Evolutionary conservation across 2,888 invertebrate species (phyloP), one percentile per base, ranked within the genome.

Genomic region (Plusia festucae): DNA sequence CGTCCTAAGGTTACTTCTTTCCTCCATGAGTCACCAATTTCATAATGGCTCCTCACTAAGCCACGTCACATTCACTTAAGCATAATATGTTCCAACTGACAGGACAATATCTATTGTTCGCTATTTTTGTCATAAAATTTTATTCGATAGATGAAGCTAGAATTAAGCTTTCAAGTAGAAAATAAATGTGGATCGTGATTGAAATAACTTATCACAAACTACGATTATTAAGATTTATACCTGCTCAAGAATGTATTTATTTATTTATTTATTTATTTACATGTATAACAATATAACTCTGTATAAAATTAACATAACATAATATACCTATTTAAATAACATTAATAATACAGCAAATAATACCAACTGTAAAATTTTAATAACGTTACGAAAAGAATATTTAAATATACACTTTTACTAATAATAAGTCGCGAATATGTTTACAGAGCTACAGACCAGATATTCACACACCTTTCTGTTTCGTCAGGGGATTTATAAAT

Each of bases 11-110:
- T 63, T 64, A 70, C 54, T 56, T 65, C 78, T 79, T 69, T 70
- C 72, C 78, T 77, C 67, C 49, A 72, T 87, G 85, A 87, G 40
- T 85, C 85, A 86, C 71, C 61, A 68, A 46, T 58, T 32, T 40
- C 75, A 77, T 79, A 74, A 46, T 82, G 81, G 84, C 83, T 86
- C 73, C 71, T 72, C 71, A 73, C 73, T 69, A 70, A 81, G 78
- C 76, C 70, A 54, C 68, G 66, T 69, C 68, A 74, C 67, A 85
- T 83, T 79, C 81, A 60, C 68, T 79, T 82, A 72, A 74, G 76
- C 73, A 65, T 67, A 78, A 68, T 70, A 78, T 75, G 66, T 80
- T 72, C 68, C 74, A 69, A 77, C 71, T 66, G 62, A 71, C 76
- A 77, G 70, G 68, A 79, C 78, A 79, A 79, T 77, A 71, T 73